Base-by-base conservation (phyloP, 2,888 invertebrate genomes). In the Vanessa cardui region DNA sequence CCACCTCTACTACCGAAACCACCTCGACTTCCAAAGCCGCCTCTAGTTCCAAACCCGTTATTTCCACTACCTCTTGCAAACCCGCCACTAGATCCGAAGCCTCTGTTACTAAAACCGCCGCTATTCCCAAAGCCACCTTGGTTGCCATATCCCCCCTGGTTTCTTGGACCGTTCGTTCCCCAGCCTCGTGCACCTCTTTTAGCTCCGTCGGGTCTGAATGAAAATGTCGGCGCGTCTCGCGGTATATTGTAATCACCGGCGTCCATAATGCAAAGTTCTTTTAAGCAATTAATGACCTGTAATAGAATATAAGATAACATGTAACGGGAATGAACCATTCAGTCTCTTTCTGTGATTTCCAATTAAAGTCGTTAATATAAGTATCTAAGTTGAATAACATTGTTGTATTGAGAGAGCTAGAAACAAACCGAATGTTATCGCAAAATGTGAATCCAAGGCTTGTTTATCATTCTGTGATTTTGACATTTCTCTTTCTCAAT, bases 231-330 rank as follows among this genome's bases (percentile, higher is more conserved):
- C 0, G 79, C 73, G 5, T 94, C 92, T 0, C 95, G 94, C 20
- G 94, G 90, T 74, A 97, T 94, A 65, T 94, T 94, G 80, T 93
- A 94, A 78, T 97, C 96, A 0, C 97, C 97, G 0, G 98, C 96
- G 72, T 96, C 94, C 79, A 96, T 93, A 45, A 94, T 93, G 80
- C 98, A 98, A 0, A 99, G 86, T 21, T 95, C 94, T 77, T 94
- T 95, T 0, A 99, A 92, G 6, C 96, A 94, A 44, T 93, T 87
- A 44, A 98, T 89, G 0, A 96, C 93, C 93, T 95, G 83, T 1
- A 84, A 85, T 5, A 21, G 2, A 54, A 54, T n/a, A n/a, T 39
- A 39, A 46, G n/a, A 70, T 73, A 8, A n/a, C n/a, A 0, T n/a
- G 7, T 8, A n/a, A 54, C 31, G 26, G 2, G 2, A 12, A 21